A percentile compares a stretch with the other conserved stretches of the same genome.
These are phyloP conservation scores for Girardia tigrina DNA, from an alignment of 2,888 invertebrate genomes.

Conservation along the genomic window DNA sequence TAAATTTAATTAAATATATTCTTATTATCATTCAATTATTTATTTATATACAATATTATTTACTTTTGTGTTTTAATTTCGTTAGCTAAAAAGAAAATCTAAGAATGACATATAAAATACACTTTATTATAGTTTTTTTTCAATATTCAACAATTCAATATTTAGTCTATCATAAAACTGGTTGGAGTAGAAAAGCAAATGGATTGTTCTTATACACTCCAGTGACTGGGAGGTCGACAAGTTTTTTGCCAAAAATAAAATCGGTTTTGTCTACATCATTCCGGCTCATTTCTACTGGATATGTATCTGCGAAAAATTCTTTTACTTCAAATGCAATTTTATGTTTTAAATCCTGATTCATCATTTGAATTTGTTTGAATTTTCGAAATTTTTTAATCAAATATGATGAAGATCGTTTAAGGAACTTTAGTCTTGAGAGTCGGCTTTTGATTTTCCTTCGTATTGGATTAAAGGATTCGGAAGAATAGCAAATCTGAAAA, in stretches of 20 bases:
- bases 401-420: not conserved
- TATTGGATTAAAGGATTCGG: not conserved
- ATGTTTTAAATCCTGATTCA: constrained; percentile 8
- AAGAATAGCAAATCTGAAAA: not conserved
- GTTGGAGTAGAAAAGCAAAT: not conserved
- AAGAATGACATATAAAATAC: too few relatives aligned
- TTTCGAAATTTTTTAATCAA: constrained; percentile 5
- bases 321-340: constrained; percentile 17
- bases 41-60: too few relatives aligned
- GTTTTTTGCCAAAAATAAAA: constrained; percentile 3
- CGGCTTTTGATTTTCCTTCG: not conserved
- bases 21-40: too few relatives aligned
- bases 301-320: not conserved
- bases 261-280: not conserved
- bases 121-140: too few relatives aligned
- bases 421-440: not conserved
- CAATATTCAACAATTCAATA: too few relatives aligned
- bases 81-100: too few relatives aligned
- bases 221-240: not conserved
- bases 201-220: constrained; percentile 13
- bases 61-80: too few relatives aligned
- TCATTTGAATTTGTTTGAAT: not conserved
- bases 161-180: not conserved
- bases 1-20: too few relatives aligned
- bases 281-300: not conserved